Conservation (phyloP, 2,888 invertebrate genomes). For the Dioctria linearis region DNA sequence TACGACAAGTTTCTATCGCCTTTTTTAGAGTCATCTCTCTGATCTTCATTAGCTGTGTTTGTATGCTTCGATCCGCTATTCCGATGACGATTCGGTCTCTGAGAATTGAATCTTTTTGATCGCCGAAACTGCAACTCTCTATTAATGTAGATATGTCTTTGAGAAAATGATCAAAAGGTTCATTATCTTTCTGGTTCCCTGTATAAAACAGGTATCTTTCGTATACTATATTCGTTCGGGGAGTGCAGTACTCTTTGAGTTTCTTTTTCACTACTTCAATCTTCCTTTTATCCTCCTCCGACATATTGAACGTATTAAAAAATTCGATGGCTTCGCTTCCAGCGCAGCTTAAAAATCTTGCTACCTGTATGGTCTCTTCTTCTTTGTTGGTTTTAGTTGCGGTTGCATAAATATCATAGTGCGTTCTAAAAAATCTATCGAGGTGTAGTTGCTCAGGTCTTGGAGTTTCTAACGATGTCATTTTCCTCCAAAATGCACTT, state of each 20-base stretch:
- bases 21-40: too few relatives aligned
- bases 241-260: not conserved
- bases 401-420: too few relatives aligned
- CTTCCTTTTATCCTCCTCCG: not conserved
- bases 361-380: too few relatives aligned
- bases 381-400: too few relatives aligned
- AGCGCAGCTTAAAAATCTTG: not conserved
- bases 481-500: too few relatives aligned
- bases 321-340: slow-evolving; percentile 1
- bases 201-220: slow-evolving; percentile 64
- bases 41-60: not conserved
- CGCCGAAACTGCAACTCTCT: slow-evolving; percentile 10
- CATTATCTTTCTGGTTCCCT: slow-evolving; percentile 62
- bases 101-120: not conserved
- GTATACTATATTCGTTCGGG: not conserved
- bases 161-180: too few relatives aligned
- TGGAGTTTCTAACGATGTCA: too few relatives aligned
- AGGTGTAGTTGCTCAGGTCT: too few relatives aligned
- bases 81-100: too few relatives aligned
- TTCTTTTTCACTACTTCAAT: not conserved
- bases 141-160: too few relatives aligned
- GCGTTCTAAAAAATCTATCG: too few relatives aligned
- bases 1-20: not conserved
- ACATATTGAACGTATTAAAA: not conserved
- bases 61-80: too few relatives aligned